phyloP scores from a whole-genome alignment of 1,140 invertebrate species.

The Drosophila simulans region DNA sequence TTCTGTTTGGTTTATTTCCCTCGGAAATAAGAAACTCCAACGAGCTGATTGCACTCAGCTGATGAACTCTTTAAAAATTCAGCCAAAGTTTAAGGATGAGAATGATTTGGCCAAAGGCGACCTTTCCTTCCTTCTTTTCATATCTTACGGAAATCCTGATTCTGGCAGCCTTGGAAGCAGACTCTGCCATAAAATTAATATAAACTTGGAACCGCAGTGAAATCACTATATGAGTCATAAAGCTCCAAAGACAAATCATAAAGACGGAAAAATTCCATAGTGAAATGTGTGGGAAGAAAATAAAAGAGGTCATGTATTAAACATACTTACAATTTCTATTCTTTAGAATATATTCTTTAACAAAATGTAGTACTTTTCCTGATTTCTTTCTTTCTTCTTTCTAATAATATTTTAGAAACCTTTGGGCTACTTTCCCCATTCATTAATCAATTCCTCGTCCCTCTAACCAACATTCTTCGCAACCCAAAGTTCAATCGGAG shows the following conservation, averaged over 20 bases:
- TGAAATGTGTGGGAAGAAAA: background rate
- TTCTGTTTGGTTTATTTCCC: conserved; percentile 23
- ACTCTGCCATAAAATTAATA: conserved; percentile 37
- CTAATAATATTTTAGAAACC: conserved; percentile 16
- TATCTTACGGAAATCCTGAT: background rate
- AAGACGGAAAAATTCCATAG: conserved; percentile 11
- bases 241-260: conserved; percentile 36
- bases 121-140: background rate
- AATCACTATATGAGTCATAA: conserved; percentile 37
- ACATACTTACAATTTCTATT: background rate
- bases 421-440: conserved; percentile 4
- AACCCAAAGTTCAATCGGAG: conserved; percentile 8
- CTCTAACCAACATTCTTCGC: background rate
- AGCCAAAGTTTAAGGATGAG: background rate
- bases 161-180: conserved; percentile 12
- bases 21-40: background rate
- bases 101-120: background rate
- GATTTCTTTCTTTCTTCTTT: background rate
- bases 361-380: background rate
- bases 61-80: conserved; percentile 27
- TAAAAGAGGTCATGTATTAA: background rate
- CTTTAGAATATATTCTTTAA: too few species aligned
- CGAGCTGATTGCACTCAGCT: conserved; percentile 6
- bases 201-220: conserved; percentile 15
- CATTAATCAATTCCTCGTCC: conserved; percentile 37